A percentile compares a stretch with the other conserved stretches of the same genome.
These are phyloP conservation scores for Mobula hypostoma DNA, from an alignment of 2,113 vertebrate genomes.

Conservation along the genomic window DNA sequence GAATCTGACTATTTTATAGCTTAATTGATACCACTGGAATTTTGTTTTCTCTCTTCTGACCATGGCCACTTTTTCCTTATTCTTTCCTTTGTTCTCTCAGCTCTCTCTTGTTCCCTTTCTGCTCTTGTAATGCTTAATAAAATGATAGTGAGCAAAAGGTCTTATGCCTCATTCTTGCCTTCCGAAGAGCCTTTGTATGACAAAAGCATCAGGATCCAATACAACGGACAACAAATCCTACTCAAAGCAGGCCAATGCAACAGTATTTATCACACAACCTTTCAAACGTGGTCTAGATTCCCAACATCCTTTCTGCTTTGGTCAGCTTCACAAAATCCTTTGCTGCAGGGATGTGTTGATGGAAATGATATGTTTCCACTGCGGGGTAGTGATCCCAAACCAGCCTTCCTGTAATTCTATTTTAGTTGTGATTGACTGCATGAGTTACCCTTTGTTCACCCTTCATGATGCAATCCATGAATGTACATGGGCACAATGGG, in stretches of 20 bases:
- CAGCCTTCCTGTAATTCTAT: not conserved
- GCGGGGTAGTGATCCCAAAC: not conserved
- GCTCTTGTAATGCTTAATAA: too few species aligned
- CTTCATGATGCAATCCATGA: not conserved
- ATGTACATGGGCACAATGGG: not conserved
- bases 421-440: not conserved
- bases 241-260: not conserved
- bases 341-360: not conserved
- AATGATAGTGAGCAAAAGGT: too few species aligned
- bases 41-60: too few species aligned
- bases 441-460: not conserved
- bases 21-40: too few species aligned
- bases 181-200: too few species aligned
- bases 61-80: too few species aligned
- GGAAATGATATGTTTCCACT: not conserved
- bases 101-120: too few species aligned
- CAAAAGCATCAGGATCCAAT: too few species aligned
- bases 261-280: not conserved
- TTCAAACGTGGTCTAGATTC: not conserved
- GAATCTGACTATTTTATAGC: too few species aligned
- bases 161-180: too few species aligned
- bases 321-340: not conserved
- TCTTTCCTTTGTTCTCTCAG: too few species aligned
- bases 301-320: not conserved
- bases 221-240: not conserved